Conservation (phyloP, 2,113 vertebrate genomes). For the Corythornis madagascariensis region DNA sequence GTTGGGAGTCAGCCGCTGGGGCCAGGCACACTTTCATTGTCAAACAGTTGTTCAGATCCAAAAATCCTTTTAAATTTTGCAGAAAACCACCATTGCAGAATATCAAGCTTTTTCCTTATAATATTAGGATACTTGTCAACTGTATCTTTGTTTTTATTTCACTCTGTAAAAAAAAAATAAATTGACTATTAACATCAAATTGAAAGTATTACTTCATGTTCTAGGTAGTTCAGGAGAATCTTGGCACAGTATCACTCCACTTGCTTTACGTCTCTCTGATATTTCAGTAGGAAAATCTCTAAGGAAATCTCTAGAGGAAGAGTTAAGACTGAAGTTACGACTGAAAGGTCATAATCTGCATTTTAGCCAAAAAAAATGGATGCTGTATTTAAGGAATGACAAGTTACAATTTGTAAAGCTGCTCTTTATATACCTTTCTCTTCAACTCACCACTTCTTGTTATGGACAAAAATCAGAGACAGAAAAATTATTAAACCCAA, state of each 20-base stretch:
- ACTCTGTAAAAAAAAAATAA: background rate
- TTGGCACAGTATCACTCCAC: background rate
- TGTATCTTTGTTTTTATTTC: background rate
- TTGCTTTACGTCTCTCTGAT: background rate
- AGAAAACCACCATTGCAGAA: background rate
- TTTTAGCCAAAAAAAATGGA: background rate
- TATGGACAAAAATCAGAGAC: background rate
- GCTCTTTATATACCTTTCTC: background rate
- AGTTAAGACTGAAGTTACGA: too few relatives aligned
- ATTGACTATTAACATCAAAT: background rate
- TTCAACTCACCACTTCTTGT: rapidly evolving
- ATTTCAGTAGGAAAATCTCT: background rate
- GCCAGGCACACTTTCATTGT: background rate
- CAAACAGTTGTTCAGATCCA: background rate
- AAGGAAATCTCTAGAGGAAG: background rate
- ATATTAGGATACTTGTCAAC: background rate
- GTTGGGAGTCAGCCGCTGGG: rapidly evolving
- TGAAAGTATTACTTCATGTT: background rate
- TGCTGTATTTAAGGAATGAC: background rate
- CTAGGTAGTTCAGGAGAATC: background rate
- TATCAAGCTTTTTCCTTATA: background rate
- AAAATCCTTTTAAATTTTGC: background rate
- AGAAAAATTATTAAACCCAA: background rate
- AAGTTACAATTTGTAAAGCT: background rate
- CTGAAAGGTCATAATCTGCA: background rate